Evolutionary conservation across 2,797 vertebrate genomes (phyloP), one percentile per base, ranked within the genome.

Genomic region (Phataginus tetradactyla): DNA sequence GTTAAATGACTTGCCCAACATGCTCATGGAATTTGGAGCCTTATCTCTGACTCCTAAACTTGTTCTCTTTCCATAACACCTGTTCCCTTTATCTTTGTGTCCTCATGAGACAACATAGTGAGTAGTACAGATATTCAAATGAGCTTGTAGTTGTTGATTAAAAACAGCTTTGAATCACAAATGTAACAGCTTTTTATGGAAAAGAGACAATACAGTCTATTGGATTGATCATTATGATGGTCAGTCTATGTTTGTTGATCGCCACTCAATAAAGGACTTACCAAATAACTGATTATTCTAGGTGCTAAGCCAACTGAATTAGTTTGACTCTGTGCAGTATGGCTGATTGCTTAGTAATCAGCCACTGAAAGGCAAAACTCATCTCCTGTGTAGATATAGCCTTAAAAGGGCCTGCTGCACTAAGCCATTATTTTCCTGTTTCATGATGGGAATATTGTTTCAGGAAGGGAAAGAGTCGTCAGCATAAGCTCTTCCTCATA

Each of bases 401-500:
- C 78, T 91, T 95, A 66, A 96, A 94, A 95, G 14, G 20, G 20
- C 23, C n/a, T 94, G 34, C 59, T 78, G 3, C 68, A 87, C n/a
- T 49, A 74, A 74, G 55, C 77, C 84, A 86, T 91, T 91, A 85
- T 88, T 95, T 84, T 80, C n/a, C 53, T 93, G 18, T 83, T 90
- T 94, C 83, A 61, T 88, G 77, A 78, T 91, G 59, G 61, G 59
- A 93, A 42, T 94, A 63, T 83, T 95, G 77, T 81, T 96, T 95
- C 45, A 86, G 78, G 51, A 84, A 94, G 39, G 49, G 42, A 91
- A 83, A 84, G 27, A 91, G 92, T 96, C 95, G 77, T 86, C 90
- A 95, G 34, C 59, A 7, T 89, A 78, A 92, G 75, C 34, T 94
- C 78, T 86, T 93, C 88, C 72, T 95, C 59, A 89, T 81, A 80